phyloP scores from a whole-genome alignment of 2,113 vertebrate genomes.

The Grus americana region DNA sequence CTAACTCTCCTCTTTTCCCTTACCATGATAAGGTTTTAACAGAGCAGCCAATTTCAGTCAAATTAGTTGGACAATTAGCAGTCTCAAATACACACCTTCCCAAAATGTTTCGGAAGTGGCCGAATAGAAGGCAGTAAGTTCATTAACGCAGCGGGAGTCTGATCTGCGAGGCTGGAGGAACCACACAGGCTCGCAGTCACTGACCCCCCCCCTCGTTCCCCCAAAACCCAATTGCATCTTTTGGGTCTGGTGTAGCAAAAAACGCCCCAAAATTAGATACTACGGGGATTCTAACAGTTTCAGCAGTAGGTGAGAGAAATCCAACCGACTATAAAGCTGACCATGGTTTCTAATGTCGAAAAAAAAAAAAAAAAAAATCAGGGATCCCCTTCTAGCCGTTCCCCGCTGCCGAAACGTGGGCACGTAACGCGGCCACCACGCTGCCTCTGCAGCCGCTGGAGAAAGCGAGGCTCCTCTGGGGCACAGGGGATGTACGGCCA shows the following conservation, averaged over 20 bases:
- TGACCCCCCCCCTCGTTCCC: neutral
- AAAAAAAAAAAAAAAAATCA: neutral
- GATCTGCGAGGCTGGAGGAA: neutral
- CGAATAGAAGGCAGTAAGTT: neutral
- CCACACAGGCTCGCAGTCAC: neutral
- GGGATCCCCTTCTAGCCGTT: neutral
- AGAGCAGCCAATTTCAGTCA: neutral
- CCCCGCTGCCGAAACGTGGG: accelerated
- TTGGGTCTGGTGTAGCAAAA: neutral
- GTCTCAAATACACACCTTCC: accelerated
- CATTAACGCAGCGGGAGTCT: accelerated
- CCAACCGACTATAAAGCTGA: neutral
- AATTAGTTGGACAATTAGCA: neutral
- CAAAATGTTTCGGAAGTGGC: neutral
- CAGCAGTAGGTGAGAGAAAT: neutral
- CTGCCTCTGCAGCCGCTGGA: neutral
- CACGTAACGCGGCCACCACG: neutral
- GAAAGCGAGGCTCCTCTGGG: neutral
- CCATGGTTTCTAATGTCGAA: neutral
- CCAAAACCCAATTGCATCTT: neutral
- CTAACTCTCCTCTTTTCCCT: neutral
- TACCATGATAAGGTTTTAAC: neutral
- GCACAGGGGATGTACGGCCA: neutral
- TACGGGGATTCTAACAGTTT: no score
- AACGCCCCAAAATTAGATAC: accelerated